Evolutionary conservation across 2,888 invertebrate genomes (phyloP).

Genomic region (Agonopterix subpropinquella): DNA sequence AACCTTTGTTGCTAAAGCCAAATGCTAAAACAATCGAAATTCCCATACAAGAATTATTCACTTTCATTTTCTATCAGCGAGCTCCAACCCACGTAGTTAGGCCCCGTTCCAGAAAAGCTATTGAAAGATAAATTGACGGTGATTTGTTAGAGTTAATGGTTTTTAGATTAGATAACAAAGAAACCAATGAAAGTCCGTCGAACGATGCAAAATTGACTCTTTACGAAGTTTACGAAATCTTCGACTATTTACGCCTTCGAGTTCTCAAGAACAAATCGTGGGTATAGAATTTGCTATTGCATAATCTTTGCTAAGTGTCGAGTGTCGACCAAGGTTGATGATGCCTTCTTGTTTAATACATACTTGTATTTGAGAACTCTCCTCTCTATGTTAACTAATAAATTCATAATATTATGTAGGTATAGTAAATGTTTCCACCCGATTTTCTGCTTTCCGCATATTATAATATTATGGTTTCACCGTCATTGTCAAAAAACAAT

Average conservation of each 20-base stretch:
- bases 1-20: slow-evolving; percentile 20
- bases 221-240: slow-evolving; percentile 2
- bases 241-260: background rate
- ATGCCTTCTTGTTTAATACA: no score
- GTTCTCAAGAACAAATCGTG: slow-evolving; percentile 1
- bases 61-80: background rate
- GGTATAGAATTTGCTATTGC: slow-evolving; percentile 7
- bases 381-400: no score
- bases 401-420: no score
- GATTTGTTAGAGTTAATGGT: slow-evolving; percentile 27
- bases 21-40: slow-evolving; percentile 14
- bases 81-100: background rate
- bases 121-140: slow-evolving; percentile 12
- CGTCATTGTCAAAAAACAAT: no score
- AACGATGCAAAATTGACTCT: slow-evolving; percentile 2
- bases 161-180: slow-evolving; percentile 30
- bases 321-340: no score
- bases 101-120: background rate
- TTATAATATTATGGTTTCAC: no score
- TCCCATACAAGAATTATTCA: slow-evolving; percentile 6
- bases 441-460: no score
- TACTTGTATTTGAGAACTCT: no score
- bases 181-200: slow-evolving; percentile 7
- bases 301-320: slow-evolving; percentile 1
- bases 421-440: no score